Evolutionary conservation across 2,888 invertebrate genomes (phyloP), one percentile per base, ranked within the genome.

Genomic region (Hydropsyche betteni): DNA sequence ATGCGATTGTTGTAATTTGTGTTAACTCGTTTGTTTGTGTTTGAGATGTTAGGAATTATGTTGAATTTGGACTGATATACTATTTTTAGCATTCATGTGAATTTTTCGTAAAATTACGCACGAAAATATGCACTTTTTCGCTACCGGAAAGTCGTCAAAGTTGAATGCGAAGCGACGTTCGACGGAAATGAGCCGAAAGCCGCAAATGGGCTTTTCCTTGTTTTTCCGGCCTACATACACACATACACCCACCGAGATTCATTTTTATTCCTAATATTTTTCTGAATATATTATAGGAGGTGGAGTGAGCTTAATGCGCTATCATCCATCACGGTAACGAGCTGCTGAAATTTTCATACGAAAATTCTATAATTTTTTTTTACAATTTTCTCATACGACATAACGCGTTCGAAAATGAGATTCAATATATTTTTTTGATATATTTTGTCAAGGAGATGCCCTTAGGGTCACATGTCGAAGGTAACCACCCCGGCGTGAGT

Each of bases 131-230:
- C 44, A 44, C 44, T 44, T 44, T 44, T 44, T 44, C 6, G 44
- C 7, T 8, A 44, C 44, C 44, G 69, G 38, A n/a, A n/a, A 70
- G 61, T 75, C 69, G 76, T 75, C 73, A 76, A 78, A 76, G 76
- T 72, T 51, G 74, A 61, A 76, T 55, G 68, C 53, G 76, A 76
- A 61, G 74, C 75, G 73, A 78, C 75, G 75, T 24, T 16, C 34
- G 52, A 53, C 75, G 78, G 78, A 78, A 78, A 78, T 78, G 78
- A 78, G 69, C 75, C 78, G 78, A 33, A 69, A 52, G 36, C 34
- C 55, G 69, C 38, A 69, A 69, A 76, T 75, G 74, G 74, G 24
- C 52, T 74, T 64, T 73, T 72, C 78, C 55, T 75, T 52, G 53
- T 75, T 71, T 75, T 69, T 61, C 36, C 64, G 34, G 34, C 64